These are phyloP conservation scores for Daktulosphaira vitifoliae DNA, from an alignment of 1,140 invertebrate species.

Conservation along the genomic window DNA sequence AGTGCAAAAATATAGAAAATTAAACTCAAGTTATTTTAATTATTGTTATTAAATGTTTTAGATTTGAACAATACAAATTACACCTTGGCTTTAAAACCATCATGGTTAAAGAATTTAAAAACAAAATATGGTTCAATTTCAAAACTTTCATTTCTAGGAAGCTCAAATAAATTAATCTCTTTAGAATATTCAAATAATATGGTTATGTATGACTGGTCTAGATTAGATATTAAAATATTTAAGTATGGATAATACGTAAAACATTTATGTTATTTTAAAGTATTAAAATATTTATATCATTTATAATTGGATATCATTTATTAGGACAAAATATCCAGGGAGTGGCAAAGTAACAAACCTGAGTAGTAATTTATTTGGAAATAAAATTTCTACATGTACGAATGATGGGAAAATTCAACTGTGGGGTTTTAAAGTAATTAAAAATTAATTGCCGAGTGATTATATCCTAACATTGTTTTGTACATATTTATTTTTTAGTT, in stretches of 20 bases:
- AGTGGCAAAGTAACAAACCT: slow-evolving; percentile 8
- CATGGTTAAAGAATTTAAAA: not conserved
- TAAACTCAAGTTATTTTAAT: not conserved
- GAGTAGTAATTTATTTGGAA: not conserved
- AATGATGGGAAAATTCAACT: slow-evolving; percentile 20
- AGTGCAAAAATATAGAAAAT: not conserved
- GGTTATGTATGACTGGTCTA: slow-evolving; percentile 4
- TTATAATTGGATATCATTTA: not conserved
- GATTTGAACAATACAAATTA: not conserved
- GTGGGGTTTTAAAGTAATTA: slow-evolving; percentile 9
- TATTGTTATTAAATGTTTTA: not conserved
- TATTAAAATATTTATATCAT: not conserved
- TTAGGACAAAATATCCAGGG: not conserved
- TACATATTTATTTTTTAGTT: not conserved
- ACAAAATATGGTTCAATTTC: slow-evolving; percentile 9
- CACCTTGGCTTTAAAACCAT: slow-evolving; percentile 12
- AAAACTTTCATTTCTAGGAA: slow-evolving; percentile 1
- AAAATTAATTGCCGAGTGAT: no score
- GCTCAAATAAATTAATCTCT: slow-evolving; percentile 3
- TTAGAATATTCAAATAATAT: slow-evolving; percentile 13
- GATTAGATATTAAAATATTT: not conserved
- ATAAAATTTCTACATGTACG: slow-evolving; percentile 16
- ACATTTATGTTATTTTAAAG: not conserved
- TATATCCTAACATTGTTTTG: no score
- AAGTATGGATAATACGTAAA: not conserved